Conservation (phyloP, 2,113 vertebrate species). For the Cygnus buccinator region DNA sequence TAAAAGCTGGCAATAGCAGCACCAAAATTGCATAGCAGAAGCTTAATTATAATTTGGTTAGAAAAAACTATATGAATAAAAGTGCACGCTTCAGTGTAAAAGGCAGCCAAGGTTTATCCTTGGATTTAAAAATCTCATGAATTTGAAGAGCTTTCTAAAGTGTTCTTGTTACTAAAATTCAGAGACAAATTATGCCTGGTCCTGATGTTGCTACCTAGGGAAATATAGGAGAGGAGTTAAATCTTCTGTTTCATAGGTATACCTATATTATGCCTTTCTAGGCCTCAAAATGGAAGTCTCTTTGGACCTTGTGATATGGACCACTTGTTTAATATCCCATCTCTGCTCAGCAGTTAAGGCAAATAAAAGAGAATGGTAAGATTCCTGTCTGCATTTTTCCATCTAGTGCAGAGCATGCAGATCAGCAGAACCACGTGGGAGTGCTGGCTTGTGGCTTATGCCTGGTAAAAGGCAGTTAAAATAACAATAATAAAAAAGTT, state of each 20-base stretch:
- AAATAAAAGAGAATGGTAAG: background rate
- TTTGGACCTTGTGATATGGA: background rate
- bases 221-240: background rate
- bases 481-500: background rate
- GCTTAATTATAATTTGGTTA: slow-evolving; percentile 58
- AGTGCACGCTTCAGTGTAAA: background rate
- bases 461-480: background rate
- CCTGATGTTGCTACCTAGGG: slow-evolving; percentile 25
- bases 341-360: background rate
- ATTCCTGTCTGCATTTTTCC: background rate
- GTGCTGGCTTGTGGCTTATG: background rate
- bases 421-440: background rate
- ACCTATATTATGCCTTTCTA: background rate
- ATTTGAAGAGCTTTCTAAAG: slow-evolving; percentile 49
- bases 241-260: background rate
- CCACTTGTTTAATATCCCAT: background rate
- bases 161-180: slow-evolving; percentile 39
- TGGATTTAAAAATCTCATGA: slow-evolving; percentile 52
- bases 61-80: slow-evolving; percentile 52
- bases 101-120: slow-evolving; percentile 42
- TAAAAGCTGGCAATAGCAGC: slow-evolving; percentile 45
- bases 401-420: background rate
- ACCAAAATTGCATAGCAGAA: slow-evolving; percentile 57
- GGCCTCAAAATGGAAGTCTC: background rate
- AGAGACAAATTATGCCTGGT: slow-evolving; percentile 29